A percentile compares a stretch with the other conserved stretches of the same genome.
Evolutionary conservation across 2,888 invertebrate genomes (phyloP).

Genomic region (Brachycybe producta): DNA sequence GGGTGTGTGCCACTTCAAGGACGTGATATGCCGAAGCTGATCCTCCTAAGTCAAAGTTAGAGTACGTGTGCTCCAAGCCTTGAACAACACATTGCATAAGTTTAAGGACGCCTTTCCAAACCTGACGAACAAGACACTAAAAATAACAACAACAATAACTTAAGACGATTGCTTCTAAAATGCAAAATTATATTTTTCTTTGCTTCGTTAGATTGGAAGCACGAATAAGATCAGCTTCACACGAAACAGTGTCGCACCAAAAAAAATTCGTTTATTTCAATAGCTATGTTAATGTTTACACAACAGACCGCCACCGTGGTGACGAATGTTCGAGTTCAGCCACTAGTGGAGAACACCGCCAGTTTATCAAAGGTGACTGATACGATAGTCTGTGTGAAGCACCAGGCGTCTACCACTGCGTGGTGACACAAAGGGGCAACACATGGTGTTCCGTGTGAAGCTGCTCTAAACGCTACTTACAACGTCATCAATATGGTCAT

Average conservation of each 20-base stretch:
- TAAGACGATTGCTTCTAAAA: neutral
- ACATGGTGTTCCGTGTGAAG: no score
- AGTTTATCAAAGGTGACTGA: no score
- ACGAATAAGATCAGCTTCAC: neutral
- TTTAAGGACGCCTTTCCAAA: slow-evolving; percentile 95
- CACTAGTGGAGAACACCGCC: no score
- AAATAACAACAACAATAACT: slow-evolving; percentile 26
- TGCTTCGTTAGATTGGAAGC: neutral
- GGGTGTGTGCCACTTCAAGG: slow-evolving; percentile 96
- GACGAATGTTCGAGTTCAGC: no score
- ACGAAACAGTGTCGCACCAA: neutral
- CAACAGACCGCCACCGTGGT: no score
- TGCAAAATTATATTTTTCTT: slow-evolving; percentile 6
- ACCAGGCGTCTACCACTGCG: no score
- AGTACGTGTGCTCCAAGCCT: slow-evolving; percentile 81
- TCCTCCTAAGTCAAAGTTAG: slow-evolving; percentile 87
- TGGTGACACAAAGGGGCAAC: no score
- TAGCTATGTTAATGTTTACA: no score
- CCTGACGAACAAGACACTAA: slow-evolving; percentile 71
- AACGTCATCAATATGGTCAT: slow-evolving; percentile 95
- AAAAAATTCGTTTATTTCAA: no score
- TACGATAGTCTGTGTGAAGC: no score
- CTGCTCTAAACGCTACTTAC: slow-evolving; percentile 42
- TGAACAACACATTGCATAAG: slow-evolving; percentile 75
- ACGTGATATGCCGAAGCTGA: slow-evolving; percentile 95